Base-by-base conservation (phyloP, 2,113 vertebrate genomes). In the Calyptommatus sinebrachiatus region DNA sequence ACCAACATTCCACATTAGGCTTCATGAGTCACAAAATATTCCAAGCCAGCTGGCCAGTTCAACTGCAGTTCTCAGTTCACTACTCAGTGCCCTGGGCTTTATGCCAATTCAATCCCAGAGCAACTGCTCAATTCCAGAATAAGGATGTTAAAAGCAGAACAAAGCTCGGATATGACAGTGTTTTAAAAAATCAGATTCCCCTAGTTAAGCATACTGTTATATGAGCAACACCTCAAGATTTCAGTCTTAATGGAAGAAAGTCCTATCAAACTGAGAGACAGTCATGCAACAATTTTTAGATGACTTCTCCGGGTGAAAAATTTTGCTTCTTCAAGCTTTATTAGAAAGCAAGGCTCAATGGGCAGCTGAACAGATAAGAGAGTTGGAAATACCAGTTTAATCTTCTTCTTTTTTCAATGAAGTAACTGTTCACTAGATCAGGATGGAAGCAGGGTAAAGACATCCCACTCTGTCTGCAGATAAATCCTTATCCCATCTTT, bases 331-430 rank as follows among this genome's bases (percentile, higher is more conserved):
- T 82, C 85, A 53, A 24, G 45, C 0, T 18, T 65, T 67, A 87
- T 29, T 45, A 80, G 28, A 81, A 82, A 70, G 68, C 29, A 73
- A 80, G 63, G 75, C 90, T 75, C 82, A 74, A 22, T 79, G 71
- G 83, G 71, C 41, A 86, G 28, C 63, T 71, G 82, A n/a, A 45
- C 53, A 86, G 87, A 85, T 84, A 87, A 90, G 80, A 83, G 83
- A 80, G 61, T 70, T 82, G 74, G 84, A 87, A 41, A 88, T 84
- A 77, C 79, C 86, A 71, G 74, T 82, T 88, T 60, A 62, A 75
- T 89, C 41, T 84, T 48, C 86, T 79, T 53, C 81, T n/a, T 79
- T 87, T 79, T 53, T 80, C 80, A 68, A 9, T 61, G 84, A 85
- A 89, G 76, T 28, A 77, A 77, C 85, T 83, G 76, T 80, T 66